phyloP scores from a whole-genome alignment of 1,140 invertebrate species.

The Pseudomyrmex concolor region DNA sequence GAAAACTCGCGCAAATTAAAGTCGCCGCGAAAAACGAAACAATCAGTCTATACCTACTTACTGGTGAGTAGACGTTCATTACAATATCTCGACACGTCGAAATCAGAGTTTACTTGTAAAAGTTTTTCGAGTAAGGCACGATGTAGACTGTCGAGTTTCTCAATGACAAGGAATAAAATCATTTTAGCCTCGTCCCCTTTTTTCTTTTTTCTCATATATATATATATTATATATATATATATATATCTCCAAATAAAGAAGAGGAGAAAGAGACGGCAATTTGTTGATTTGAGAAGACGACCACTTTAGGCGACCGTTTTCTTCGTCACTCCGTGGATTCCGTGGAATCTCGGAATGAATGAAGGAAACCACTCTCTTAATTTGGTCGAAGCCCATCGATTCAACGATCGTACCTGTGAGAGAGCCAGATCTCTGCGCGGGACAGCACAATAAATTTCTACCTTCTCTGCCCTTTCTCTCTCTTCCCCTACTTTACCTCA shows the following conservation, averaged over 20 bases:
- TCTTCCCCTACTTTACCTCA: constrained; percentile 10
- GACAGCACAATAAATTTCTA: constrained; percentile 70
- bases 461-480: constrained; percentile 51
- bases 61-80: neutral
- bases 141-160: no score
- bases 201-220: no score
- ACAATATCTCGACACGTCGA: neutral
- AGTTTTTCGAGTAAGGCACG: neutral
- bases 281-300: constrained; percentile 62
- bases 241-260: neutral
- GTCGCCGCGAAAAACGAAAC: neutral
- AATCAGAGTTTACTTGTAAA: constrained; percentile 9
- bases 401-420: constrained; percentile 39
- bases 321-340: constrained; percentile 40
- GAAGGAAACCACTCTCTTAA: constrained; percentile 72
- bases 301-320: constrained; percentile 60
- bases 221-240: no score
- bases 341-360: constrained; percentile 64
- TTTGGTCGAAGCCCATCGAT: constrained; percentile 64
- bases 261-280: constrained; percentile 49
- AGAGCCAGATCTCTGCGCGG: constrained; percentile 8
- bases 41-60: neutral
- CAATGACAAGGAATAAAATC: no score
- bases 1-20: constrained; percentile 13
- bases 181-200: no score